Percentiles rank a stretch among this genome's conserved stretches.
Conservation (phyloP, 2,888 invertebrate species). For the Drosophila meridiana region DNA sequence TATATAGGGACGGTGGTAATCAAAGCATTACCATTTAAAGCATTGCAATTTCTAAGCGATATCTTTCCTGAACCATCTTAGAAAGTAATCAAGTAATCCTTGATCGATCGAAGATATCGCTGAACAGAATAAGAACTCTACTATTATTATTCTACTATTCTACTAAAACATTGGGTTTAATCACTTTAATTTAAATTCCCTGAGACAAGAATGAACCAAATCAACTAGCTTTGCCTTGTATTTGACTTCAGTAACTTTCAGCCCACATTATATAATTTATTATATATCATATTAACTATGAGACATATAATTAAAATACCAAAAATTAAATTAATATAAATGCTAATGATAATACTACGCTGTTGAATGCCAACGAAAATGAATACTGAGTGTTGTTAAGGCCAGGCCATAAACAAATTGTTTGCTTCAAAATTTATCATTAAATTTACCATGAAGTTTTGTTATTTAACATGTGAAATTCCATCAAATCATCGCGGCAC, state of each 20-base stretch:
- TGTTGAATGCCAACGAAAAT: constrained; percentile 31
- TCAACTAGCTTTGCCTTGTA: neutral
- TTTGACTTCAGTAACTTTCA: neutral
- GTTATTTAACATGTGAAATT: constrained; percentile 33
- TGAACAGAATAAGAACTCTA: no score
- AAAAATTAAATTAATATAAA: constrained; percentile 1
- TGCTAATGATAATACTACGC: constrained; percentile 12
- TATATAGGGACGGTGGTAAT: no score
- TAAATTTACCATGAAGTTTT: constrained; percentile 47
- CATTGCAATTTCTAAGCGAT: no score
- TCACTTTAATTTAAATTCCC: no score
- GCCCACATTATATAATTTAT: neutral
- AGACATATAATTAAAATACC: neutral
- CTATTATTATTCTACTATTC: no score
- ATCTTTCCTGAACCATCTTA: no score
- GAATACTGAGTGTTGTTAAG: constrained; percentile 27
- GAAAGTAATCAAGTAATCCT: no score
- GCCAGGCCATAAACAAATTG: constrained; percentile 43
- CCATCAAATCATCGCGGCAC: constrained; percentile 51
- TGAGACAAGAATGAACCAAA: neutral
- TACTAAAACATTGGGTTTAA: no score
- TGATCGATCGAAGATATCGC: no score
- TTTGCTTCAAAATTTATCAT: constrained; percentile 29
- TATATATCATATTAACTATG: neutral
- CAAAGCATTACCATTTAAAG: no score